Conservation (phyloP, 2,113 vertebrate genomes). For the Myxocyprinus asiaticus region DNA sequence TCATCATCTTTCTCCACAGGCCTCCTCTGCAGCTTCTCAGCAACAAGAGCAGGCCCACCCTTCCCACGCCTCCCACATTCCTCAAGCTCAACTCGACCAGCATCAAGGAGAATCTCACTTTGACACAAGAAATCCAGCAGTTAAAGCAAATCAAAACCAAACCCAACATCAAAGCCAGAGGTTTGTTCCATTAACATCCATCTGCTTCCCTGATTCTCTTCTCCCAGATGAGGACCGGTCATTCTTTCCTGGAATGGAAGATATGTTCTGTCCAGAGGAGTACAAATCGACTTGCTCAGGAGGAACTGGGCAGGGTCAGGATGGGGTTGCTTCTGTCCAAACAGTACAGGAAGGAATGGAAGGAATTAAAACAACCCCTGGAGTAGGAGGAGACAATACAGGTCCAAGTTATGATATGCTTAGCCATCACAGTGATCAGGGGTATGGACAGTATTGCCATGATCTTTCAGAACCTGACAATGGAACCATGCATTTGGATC, state of each 20-base stretch:
- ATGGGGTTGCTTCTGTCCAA: conserved; percentile 71
- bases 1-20: conserved; percentile 70
- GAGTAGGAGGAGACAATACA: conserved; percentile 62
- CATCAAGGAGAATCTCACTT: conserved; percentile 83
- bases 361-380: conserved; percentile 62
- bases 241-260: conserved; percentile 95
- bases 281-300: conserved; percentile 83
- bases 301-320: conserved; percentile 73
- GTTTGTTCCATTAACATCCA: conserved; percentile 90
- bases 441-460: conserved; percentile 79
- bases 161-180: conserved; percentile 76
- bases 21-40: conserved; percentile 68
- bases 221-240: conserved; percentile 90
- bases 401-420: conserved; percentile 79
- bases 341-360: conserved; percentile 68
- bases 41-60: conserved; percentile 65
- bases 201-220: conserved; percentile 92
- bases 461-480: conserved; percentile 73
- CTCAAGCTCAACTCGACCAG: conserved; percentile 81
- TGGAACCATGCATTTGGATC: conserved; percentile 77
- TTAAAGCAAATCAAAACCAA: conserved; percentile 66
- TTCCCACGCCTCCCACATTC: conserved; percentile 70
- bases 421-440: conserved; percentile 78
- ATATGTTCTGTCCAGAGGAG: conserved; percentile 92
- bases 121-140: conserved; percentile 80